A percentile compares a stretch with the other conserved stretches of the same genome.
phyloP scores from a whole-genome alignment of 2,888 invertebrate species.

The Melitaea athalia region DNA sequence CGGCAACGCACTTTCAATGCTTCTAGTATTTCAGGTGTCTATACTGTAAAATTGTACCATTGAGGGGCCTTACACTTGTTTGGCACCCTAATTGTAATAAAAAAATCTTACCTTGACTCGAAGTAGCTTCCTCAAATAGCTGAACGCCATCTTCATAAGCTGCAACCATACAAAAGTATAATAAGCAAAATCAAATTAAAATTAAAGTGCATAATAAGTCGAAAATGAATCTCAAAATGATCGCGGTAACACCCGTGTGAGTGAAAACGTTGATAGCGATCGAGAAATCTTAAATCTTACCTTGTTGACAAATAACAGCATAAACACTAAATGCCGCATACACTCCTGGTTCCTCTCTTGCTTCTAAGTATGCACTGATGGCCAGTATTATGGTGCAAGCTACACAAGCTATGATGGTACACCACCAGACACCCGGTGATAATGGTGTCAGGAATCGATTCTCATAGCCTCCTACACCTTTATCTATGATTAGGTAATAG shows the following conservation, averaged over 20 bases:
- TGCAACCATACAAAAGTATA: conserved; percentile 42
- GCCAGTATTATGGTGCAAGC: conserved; percentile 63
- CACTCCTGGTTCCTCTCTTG: conserved; percentile 50
- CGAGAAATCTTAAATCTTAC: conserved; percentile 44
- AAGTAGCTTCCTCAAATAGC: conserved; percentile 50
- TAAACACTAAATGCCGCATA: conserved; percentile 67
- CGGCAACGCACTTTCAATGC: too few relatives aligned
- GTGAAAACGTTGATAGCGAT: too few relatives aligned
- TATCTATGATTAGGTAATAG: conserved; percentile 68
- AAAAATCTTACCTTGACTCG: conserved; percentile 61
- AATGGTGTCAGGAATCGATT: conserved; percentile 77
- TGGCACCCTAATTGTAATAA: too few relatives aligned
- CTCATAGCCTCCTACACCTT: conserved; percentile 68
- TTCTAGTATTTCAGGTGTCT: too few relatives aligned
- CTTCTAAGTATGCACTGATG: conserved; percentile 58
- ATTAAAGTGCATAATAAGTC: too few relatives aligned
- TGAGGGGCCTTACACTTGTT: too few relatives aligned
- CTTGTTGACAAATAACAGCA: conserved; percentile 71
- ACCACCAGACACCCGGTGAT: conserved; percentile 70
- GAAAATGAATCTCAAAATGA: too few relatives aligned
- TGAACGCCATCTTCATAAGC: conserved; percentile 68
- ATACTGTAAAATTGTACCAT: too few relatives aligned
- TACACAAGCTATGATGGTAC: conserved; percentile 52
- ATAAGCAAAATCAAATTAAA: neutral
- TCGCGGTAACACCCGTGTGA: too few relatives aligned